phyloP scores from a whole-genome alignment of 1,140 invertebrate species.

The Diachasma alloeum region DNA sequence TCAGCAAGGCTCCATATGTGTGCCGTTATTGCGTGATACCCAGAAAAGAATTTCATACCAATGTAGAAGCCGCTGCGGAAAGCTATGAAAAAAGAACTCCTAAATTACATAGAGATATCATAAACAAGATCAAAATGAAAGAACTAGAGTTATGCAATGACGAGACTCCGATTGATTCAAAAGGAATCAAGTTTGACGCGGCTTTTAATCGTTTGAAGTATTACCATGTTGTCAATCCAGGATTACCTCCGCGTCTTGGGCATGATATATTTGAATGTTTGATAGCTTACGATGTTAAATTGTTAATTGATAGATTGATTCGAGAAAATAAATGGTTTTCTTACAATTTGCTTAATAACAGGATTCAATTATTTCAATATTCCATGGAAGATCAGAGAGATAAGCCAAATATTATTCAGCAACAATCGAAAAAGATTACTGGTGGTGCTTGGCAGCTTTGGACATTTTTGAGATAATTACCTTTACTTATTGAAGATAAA shows the following conservation, averaged over 20 bases:
- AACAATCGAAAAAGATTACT: slow-evolving; percentile 16
- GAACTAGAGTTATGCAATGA: too few relatives aligned
- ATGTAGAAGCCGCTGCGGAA: background rate
- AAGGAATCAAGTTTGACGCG: too few relatives aligned
- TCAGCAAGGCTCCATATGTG: slow-evolving; percentile 37
- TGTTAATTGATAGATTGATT: too few relatives aligned
- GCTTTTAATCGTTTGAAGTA: too few relatives aligned
- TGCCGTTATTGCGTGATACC: slow-evolving; percentile 37
- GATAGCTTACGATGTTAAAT: too few relatives aligned
- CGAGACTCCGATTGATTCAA: too few relatives aligned
- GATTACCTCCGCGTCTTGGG: too few relatives aligned
- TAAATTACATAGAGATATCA: background rate
- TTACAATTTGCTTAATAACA: slow-evolving; percentile 30
- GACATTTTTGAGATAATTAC: slow-evolving; percentile 23
- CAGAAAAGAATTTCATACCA: slow-evolving; percentile 28
- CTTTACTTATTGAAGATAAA: slow-evolving; percentile 25
- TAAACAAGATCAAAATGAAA: too few relatives aligned
- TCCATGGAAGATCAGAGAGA: slow-evolving; percentile 36
- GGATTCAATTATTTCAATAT: slow-evolving; percentile 38
- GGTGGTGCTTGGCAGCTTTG: slow-evolving; percentile 32
- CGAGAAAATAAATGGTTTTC: too few relatives aligned
- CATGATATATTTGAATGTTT: too few relatives aligned
- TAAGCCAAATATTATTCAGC: slow-evolving; percentile 22
- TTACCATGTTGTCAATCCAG: too few relatives aligned
- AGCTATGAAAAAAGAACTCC: background rate